These are phyloP conservation scores for Philaethria dido DNA, from an alignment of 2,888 invertebrate genomes.

Conservation along the genomic window DNA sequence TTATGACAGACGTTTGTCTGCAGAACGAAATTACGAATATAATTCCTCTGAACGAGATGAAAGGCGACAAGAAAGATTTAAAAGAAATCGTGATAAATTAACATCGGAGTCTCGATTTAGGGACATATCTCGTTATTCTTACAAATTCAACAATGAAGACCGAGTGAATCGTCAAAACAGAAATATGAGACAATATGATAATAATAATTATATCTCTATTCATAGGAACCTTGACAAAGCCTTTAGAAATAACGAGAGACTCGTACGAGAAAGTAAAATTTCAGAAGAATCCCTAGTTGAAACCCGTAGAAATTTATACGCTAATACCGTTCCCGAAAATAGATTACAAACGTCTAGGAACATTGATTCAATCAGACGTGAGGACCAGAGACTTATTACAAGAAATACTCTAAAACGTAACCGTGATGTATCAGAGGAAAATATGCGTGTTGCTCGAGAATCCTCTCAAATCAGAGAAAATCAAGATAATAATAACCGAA, in stretches of 20 bases:
- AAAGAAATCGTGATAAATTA: not conserved
- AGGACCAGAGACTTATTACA: not conserved
- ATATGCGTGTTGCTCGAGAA: not conserved
- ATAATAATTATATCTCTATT: not conserved
- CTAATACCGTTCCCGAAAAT: not conserved
- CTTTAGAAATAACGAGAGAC: not conserved
- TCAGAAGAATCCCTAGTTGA: not conserved
- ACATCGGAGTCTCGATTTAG: not conserved
- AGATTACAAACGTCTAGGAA: constrained; percentile 6
- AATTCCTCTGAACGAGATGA: not conserved
- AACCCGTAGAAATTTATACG: not conserved
- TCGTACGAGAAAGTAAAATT: not conserved
- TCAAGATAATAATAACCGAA: not conserved
- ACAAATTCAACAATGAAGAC: constrained; percentile 9
- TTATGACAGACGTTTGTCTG: not conserved
- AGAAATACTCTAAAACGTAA: not conserved
- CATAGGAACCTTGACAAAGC: not conserved
- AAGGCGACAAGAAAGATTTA: not conserved
- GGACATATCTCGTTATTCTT: constrained; percentile 2
- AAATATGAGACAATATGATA: constrained; percentile 1
- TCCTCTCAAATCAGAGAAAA: not conserved
- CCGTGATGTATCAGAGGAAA: not conserved
- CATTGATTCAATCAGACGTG: not conserved
- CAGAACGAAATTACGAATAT: constrained; percentile 2
- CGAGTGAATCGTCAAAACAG: not conserved